These are phyloP conservation scores for Pangasius djambal DNA, from an alignment of 2,797 vertebrate species.

Conservation along the genomic window DNA sequence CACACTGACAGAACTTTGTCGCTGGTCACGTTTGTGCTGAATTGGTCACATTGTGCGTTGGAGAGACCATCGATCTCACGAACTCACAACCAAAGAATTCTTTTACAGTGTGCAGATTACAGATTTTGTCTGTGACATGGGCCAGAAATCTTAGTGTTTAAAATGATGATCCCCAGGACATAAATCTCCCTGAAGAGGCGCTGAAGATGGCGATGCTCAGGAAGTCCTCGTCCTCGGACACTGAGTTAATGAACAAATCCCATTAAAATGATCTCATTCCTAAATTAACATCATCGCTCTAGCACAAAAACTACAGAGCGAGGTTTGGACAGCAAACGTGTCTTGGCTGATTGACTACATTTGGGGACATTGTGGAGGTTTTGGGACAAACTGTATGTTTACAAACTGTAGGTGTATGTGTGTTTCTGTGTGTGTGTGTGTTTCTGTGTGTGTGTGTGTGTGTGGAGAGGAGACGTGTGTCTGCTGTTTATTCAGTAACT, in stretches of 20 bases:
- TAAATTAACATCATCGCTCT: not conserved
- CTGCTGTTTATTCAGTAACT: slow-evolving; percentile 3
- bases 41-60: too few relatives aligned
- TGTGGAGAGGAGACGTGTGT: not conserved
- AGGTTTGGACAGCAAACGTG: not conserved
- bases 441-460: slow-evolving; percentile 7
- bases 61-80: not conserved
- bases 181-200: too few relatives aligned
- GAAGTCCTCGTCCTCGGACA: not conserved
- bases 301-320: not conserved
- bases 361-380: not conserved
- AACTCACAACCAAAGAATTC: not conserved
- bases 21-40: too few relatives aligned
- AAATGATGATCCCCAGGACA: too few relatives aligned
- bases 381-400: not conserved
- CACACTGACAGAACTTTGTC: too few relatives aligned
- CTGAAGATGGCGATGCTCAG: not conserved
- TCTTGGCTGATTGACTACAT: not conserved
- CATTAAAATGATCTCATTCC: not conserved
- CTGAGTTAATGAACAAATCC: not conserved
- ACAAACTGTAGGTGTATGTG: not conserved
- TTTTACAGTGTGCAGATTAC: not conserved
- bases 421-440: slow-evolving; percentile 1
- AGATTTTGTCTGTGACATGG: not conserved
- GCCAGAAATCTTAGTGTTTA: too few relatives aligned